phyloP scores from a whole-genome alignment of 2,888 invertebrate genomes.

The Trachelus stipa region DNA sequence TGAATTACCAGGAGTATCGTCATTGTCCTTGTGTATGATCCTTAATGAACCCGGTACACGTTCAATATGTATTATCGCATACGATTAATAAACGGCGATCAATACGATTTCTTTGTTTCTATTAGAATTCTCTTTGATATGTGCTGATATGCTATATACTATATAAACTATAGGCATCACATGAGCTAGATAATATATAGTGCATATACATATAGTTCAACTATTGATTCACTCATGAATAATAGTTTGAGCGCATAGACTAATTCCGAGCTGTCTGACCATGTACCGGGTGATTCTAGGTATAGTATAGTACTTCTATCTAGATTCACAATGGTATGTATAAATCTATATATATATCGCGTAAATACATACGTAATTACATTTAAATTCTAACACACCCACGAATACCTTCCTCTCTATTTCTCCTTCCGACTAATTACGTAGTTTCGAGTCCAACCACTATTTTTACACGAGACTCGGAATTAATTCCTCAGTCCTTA shows the following conservation, averaged over 20 bases:
- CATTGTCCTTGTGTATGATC: not conserved
- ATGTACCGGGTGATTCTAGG: conserved; percentile 27
- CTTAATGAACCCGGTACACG: conserved; percentile 14
- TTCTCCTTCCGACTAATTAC: not conserved
- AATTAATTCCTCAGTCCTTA: not conserved
- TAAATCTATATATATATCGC: not conserved
- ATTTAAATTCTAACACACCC: not conserved
- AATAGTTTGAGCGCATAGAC: conserved; percentile 14
- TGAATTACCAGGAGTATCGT: not conserved
- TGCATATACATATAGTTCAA: not conserved
- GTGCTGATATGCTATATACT: not conserved
- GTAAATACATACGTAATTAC: not conserved
- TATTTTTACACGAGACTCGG: not conserved
- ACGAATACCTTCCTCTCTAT: not conserved
- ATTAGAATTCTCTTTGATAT: not conserved
- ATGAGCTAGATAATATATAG: not conserved
- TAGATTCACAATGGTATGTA: not conserved
- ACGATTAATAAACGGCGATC: not conserved
- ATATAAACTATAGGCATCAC: no score
- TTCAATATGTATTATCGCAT: not conserved
- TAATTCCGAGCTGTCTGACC: conserved; percentile 26
- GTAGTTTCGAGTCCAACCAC: not conserved
- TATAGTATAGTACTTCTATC: not conserved
- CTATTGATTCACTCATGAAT: conserved; percentile 35
- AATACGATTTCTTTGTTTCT: not conserved